Percentiles rank a stretch among this genome's conserved stretches.
Conservation (phyloP, 2,888 invertebrate genomes). For the Laothoe populi region DNA sequence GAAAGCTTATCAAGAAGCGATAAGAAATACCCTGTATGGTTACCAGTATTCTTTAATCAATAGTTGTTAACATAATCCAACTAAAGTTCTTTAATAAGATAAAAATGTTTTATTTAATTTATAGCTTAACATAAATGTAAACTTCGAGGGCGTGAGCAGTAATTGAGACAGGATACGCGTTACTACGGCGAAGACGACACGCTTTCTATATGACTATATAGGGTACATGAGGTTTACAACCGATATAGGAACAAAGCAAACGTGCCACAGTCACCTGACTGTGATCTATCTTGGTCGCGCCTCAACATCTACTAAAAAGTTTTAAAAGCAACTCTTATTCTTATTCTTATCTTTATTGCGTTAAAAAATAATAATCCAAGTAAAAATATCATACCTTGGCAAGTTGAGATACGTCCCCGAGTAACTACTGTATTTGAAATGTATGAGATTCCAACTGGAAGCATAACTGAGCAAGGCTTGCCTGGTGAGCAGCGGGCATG, state of each 20-base stretch:
- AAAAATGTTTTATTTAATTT: neutral
- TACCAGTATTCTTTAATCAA: neutral
- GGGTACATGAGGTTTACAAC: too few relatives aligned
- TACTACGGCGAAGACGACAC: too few relatives aligned
- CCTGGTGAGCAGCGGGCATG: conserved; percentile 84
- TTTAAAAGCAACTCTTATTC: too few relatives aligned
- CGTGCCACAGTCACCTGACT: too few relatives aligned
- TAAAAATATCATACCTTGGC: conserved; percentile 86
- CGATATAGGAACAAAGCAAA: too few relatives aligned
- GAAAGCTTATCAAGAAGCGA: conserved; percentile 11
- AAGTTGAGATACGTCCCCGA: conserved; percentile 94
- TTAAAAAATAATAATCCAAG: too few relatives aligned
- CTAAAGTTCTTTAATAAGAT: neutral
- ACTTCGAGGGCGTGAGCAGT: too few relatives aligned
- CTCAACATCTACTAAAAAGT: too few relatives aligned
- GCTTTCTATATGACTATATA: too few relatives aligned
- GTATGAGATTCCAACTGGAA: conserved; percentile 94
- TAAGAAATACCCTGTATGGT: neutral
- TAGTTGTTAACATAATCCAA: neutral
- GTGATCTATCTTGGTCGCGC: too few relatives aligned
- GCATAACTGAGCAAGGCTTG: conserved; percentile 90
- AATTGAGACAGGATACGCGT: too few relatives aligned
- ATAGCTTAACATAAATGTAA: neutral
- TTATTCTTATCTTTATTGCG: too few relatives aligned
- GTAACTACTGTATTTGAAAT: conserved; percentile 96